Conservation (phyloP, 2,797 vertebrate genomes). For the Hippoglossus hippoglossus region DNA sequence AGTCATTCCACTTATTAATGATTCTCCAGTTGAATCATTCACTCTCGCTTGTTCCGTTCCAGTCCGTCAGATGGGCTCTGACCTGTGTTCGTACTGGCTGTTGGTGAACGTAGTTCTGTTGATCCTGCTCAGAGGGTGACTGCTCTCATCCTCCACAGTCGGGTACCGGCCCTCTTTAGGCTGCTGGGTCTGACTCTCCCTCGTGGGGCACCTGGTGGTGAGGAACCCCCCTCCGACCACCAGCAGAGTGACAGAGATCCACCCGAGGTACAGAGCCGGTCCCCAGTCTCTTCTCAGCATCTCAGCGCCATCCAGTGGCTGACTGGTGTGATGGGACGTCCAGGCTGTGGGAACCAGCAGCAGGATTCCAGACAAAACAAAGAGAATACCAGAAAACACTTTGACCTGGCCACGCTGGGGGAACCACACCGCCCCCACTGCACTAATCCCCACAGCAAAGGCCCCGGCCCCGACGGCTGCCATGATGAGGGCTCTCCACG, state of each 20-base stretch:
- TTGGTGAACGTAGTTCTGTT: conserved; percentile 73
- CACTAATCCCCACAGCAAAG: conserved; percentile 81
- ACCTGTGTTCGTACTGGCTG: conserved; percentile 72
- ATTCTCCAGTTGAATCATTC: background rate
- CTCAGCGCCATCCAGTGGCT: conserved; percentile 87
- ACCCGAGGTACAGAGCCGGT: conserved; percentile 89
- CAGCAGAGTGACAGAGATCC: conserved; percentile 87
- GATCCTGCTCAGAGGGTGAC: conserved; percentile 76
- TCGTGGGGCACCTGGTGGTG: conserved; percentile 84
- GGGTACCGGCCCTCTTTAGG: conserved; percentile 6
- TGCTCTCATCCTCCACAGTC: conserved; percentile 22
- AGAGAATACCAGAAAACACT: conserved; percentile 85
- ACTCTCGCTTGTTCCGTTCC: background rate
- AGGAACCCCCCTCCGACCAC: conserved; percentile 86
- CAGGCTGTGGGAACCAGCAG: conserved; percentile 90
- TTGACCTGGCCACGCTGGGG: conserved; percentile 83
- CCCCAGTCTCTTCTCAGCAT: conserved; percentile 89
- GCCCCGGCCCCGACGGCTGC: conserved; percentile 84
- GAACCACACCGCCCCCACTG: conserved; percentile 83
- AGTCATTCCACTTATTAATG: background rate
- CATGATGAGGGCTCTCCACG: conserved; percentile 87
- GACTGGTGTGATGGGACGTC: conserved; percentile 89
- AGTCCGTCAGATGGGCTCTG: conserved; percentile 50
- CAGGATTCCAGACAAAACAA: conserved; percentile 86
- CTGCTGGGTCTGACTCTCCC: conserved; percentile 15